Percentiles rank a stretch among this genome's conserved stretches.
phyloP scores from a whole-genome alignment of 2,797 vertebrate genomes.

The Squalus acanthias region DNA sequence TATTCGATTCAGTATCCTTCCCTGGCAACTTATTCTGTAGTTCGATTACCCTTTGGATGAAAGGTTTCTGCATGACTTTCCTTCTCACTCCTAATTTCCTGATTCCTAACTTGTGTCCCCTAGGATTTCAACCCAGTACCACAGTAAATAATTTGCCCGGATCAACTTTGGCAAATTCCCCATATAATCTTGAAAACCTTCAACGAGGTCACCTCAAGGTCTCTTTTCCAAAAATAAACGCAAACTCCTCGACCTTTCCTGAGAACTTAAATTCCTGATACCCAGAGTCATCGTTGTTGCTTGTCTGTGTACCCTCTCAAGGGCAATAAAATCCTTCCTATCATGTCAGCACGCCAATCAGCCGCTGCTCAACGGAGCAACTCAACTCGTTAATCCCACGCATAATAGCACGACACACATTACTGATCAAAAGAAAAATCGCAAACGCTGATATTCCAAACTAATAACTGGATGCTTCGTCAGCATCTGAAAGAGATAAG shows the following conservation, averaged over 20 bases:
- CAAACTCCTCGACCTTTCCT: not conserved
- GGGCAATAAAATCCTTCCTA: not conserved
- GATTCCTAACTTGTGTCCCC: not conserved
- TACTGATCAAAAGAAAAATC: not conserved
- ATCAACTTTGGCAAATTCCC: not conserved
- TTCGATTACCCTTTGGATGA: not conserved
- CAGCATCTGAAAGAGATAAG: not conserved
- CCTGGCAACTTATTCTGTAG: not conserved
- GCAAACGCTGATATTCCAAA: not conserved
- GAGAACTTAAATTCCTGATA: not conserved
- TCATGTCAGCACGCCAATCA: not conserved
- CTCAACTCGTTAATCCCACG: not conserved
- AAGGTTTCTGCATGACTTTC: not conserved
- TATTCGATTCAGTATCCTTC: not conserved
- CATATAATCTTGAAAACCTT: not conserved
- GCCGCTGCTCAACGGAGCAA: not conserved
- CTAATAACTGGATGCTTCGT: not conserved
- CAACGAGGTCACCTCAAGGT: too few species aligned
- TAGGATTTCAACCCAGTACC: not conserved
- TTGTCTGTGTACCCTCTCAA: not conserved
- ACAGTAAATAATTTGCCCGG: not conserved
- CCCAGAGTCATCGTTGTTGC: not conserved
- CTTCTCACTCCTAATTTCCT: not conserved
- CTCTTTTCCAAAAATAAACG: not conserved
- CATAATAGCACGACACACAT: not conserved